Evolutionary conservation across 53 echinoderm and acorn worm species (phyloP).

Genomic region (Mesocentrotus franciscanus): DNA sequence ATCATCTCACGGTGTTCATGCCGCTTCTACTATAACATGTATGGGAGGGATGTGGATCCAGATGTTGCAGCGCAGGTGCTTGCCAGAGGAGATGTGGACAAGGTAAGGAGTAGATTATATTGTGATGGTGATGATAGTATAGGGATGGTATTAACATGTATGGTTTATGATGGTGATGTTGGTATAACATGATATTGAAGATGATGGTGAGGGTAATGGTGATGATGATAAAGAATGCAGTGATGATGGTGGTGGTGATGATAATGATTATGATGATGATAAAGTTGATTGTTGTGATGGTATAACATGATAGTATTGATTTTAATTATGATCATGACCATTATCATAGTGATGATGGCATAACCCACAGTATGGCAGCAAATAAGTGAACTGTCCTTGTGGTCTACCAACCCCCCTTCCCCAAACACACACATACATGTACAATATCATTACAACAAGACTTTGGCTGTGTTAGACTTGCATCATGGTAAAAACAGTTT

Average conservation of each 20-base stretch:
- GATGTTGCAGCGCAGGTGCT: slow-evolving; percentile 87
- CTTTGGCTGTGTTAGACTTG: too few relatives aligned
- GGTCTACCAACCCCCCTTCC: too few relatives aligned
- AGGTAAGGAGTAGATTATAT: slow-evolving; percentile 63
- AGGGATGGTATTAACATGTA: neutral
- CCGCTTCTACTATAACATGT: slow-evolving; percentile 91
- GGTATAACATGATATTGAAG: neutral
- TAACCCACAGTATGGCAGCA: too few relatives aligned
- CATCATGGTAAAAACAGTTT: too few relatives aligned
- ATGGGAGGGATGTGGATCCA: slow-evolving; percentile 85
- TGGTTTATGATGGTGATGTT: neutral
- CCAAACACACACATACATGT: too few relatives aligned
- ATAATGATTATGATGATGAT: slow-evolving; percentile 17
- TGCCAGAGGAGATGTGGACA: slow-evolving; percentile 69
- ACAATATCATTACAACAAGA: too few relatives aligned
- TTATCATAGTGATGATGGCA: too few relatives aligned
- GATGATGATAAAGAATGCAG: too few relatives aligned
- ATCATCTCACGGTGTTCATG: slow-evolving; percentile 94
- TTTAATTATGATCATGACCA: neutral
- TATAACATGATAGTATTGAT: neutral
- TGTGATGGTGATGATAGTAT: neutral
- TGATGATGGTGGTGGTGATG: neutral
- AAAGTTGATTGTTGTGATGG: neutral
- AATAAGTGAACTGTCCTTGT: too few relatives aligned
- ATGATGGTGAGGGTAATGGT: neutral